Conservation (phyloP, 2,113 vertebrate species). For the Bostrychus sinensis region DNA sequence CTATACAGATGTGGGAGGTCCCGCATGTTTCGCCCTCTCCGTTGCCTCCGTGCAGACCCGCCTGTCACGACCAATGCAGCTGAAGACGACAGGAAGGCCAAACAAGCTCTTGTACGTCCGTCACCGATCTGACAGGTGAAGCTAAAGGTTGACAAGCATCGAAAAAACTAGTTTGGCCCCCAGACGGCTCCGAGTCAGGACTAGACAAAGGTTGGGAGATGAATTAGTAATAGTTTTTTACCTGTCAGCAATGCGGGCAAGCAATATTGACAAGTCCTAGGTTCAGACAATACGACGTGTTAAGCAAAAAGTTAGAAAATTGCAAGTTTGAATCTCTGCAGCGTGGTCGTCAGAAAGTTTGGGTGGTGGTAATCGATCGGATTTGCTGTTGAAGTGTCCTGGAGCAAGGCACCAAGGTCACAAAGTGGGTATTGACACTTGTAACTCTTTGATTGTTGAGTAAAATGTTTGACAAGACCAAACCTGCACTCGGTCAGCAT, state of each 20-base stretch:
- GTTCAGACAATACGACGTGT: slow-evolving; percentile 23
- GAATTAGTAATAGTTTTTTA: slow-evolving; percentile 88
- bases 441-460: neutral
- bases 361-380: slow-evolving; percentile 21
- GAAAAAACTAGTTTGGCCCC: slow-evolving; percentile 79
- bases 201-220: slow-evolving; percentile 83
- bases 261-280: slow-evolving; percentile 60
- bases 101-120: slow-evolving; percentile 86
- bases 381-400: neutral
- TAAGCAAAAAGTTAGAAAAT: slow-evolving; percentile 40
- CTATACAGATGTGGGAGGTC: slow-evolving; percentile 32
- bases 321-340: slow-evolving; percentile 3
- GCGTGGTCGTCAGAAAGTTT: neutral
- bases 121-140: slow-evolving; percentile 88
- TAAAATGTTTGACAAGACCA: neutral
- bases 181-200: slow-evolving; percentile 82
- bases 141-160: slow-evolving; percentile 86
- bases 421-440: neutral
- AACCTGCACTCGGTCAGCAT: neutral
- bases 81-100: slow-evolving; percentile 85
- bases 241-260: slow-evolving; percentile 81
- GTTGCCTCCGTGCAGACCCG: slow-evolving; percentile 64
- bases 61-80: slow-evolving; percentile 84
- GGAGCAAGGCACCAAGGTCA: slow-evolving; percentile 23
- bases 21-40: slow-evolving; percentile 37